phyloP scores from a whole-genome alignment of 2,113 vertebrate species.

The Mus pahari region DNA sequence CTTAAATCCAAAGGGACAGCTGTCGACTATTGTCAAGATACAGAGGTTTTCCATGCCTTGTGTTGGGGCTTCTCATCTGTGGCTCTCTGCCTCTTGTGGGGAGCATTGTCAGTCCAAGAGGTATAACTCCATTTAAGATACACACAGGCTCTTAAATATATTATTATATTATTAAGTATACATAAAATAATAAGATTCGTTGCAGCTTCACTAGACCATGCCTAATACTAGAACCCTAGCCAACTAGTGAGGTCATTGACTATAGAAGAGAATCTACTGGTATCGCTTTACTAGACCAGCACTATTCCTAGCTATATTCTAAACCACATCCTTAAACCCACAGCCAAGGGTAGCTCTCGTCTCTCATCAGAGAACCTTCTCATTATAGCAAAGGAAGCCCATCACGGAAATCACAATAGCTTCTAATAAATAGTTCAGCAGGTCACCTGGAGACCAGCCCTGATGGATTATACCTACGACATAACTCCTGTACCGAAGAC shows the following conservation, averaged over 20 bases:
- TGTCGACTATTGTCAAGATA: neutral
- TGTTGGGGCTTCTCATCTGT: neutral
- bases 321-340: neutral
- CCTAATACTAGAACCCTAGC: neutral
- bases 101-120: neutral
- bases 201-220: neutral
- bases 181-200: neutral
- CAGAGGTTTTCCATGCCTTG: neutral
- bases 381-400: neutral
- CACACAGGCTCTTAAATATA: neutral
- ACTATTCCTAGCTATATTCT: neutral
- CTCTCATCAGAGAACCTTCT: neutral
- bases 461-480: no score
- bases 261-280: neutral
- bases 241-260: neutral
- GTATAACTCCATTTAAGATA: neutral
- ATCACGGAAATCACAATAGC: neutral
- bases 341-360: neutral
- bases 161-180: neutral
- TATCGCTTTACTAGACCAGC: neutral
- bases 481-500: neutral
- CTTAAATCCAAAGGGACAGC: neutral
- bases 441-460: neutral
- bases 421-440: neutral
- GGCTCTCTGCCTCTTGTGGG: neutral